Evolutionary conservation across 2,113 vertebrate species (phyloP), one percentile per base, ranked within the genome.

Genomic region (Ochotona curzoniae): DNA sequence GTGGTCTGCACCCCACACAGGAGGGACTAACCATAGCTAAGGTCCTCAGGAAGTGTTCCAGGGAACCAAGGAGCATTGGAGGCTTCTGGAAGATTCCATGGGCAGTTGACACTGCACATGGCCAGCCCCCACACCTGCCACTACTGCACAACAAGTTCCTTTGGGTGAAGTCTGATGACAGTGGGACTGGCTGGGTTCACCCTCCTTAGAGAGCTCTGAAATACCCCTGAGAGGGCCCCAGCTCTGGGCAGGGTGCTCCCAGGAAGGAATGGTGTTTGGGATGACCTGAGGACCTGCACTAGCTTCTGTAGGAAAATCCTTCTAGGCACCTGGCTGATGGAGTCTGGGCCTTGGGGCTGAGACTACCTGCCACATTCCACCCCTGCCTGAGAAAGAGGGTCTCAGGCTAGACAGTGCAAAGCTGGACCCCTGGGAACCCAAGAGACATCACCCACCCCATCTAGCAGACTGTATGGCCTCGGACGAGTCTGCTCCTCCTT

Each of bases 41-140:
- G 76, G 25, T 75, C 69, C 87, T 85, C 57, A 85, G 89, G 83
- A 93, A 66, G 47, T 74, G 80, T 67, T 66, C 67, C 28, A 60
- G 75, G 30, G 23, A n/a, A 30, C 82, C 32, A 20, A 32, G 57
- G 63, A 35, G n/a, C 76, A 30, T 71, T 30, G 64, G 87, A 73
- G 30, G 32, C 67, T 25, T 79, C 90, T 67, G 81, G 76, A 88
- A 89, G 47, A 14, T 61, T 87, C 67, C 18, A 2, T 21, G 60
- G 70, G 28, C 11, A 47, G 44, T 75, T 49, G 86, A 47, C 86
- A 88, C 63, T 90, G 66, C 32, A 69, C 13, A 35, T 82, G 63
- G 66, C 75, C 14, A 12, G 86, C 21, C 75, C 30, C 51, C 14
- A 26, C 61, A 61, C 15, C 44, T 5, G 26, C 79, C 49, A 38